Base-by-base conservation (phyloP, 2,797 vertebrate species). In the Cryptoblepharus egeriae region DNA sequence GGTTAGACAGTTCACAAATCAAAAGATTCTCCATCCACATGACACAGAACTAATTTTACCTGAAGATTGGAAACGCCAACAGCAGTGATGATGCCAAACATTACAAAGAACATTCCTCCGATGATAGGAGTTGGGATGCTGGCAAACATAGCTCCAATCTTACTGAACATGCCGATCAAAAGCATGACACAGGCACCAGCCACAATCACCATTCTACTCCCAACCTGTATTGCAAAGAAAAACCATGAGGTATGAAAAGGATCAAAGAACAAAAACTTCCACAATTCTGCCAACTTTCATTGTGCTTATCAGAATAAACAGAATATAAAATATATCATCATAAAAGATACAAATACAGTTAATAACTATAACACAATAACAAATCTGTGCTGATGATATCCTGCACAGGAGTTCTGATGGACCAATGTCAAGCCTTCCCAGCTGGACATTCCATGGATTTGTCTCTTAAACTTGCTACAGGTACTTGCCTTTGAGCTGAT, bases 21-120 rank as follows among this genome's bases (percentile, higher is more conserved):
- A 4, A 83, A 82, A 65, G 28, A 16, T 6, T 28, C 28, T 81
- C 64, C 42, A 67, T 24, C 28, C 70, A 72, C 12, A n/a, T n/a
- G n/a, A n/a, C n/a, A 30, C 13, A 73, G n/a, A 65, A 72, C 42
- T 30, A 55, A 32, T 32, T 22, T 95, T 92, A 99, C 99, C 98
- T 99, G 99, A 58, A 99, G 91, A 88, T 97, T 99, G 67, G 98
- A 98, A 81, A 99, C 94, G 65, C 99, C 99, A 78, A 98, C 97
- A 0, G 98, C 97, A 0, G 95, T 85, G 89, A 99, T 99, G 85
- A 99, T 92, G 0, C 98, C 98, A 0, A 99, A 99, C 97, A 99
- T 99, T 63, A 99, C 97, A 37, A 99, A 89, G 91, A 99, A 98
- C 98, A 99, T 97, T 79, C 99, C 99, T 87, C 98, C 98, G 0